phyloP scores from a whole-genome alignment of 2,113 vertebrate species.

The Alouatta palliata region DNA sequence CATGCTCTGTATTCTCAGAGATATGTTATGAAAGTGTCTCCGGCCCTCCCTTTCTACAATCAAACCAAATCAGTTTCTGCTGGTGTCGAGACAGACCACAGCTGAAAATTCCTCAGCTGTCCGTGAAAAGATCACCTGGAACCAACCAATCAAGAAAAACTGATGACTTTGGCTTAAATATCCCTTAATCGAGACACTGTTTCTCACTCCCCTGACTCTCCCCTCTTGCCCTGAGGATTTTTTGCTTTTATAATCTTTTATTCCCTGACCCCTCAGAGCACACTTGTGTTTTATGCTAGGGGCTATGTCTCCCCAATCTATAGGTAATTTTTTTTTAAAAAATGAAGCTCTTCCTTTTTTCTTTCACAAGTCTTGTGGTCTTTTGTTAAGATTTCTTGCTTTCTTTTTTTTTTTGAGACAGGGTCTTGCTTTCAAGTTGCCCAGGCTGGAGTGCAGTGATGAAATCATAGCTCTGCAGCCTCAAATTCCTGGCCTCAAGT shows the following conservation, averaged over 20 bases:
- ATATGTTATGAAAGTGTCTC: not conserved
- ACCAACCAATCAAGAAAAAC: not conserved
- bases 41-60: not conserved
- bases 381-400: not conserved
- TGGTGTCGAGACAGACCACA: not conserved
- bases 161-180: not conserved
- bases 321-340: not conserved
- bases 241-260: not conserved
- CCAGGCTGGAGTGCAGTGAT: too few relatives aligned
- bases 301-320: not conserved
- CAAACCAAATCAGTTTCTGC: not conserved
- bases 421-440: too few relatives aligned
- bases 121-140: not conserved
- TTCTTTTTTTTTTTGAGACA: too few relatives aligned
- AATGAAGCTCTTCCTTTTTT: not conserved
- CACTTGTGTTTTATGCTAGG: not conserved
- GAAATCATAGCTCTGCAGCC: too few relatives aligned
- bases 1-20: not conserved
- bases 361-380: not conserved
- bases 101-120: not conserved
- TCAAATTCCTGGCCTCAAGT: too few relatives aligned
- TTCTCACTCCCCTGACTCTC: not conserved
- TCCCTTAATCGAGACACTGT: not conserved
- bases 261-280: not conserved
- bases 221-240: not conserved